phyloP scores from a whole-genome alignment of 2,888 invertebrate species.

The Cremastinae sp. region DNA sequence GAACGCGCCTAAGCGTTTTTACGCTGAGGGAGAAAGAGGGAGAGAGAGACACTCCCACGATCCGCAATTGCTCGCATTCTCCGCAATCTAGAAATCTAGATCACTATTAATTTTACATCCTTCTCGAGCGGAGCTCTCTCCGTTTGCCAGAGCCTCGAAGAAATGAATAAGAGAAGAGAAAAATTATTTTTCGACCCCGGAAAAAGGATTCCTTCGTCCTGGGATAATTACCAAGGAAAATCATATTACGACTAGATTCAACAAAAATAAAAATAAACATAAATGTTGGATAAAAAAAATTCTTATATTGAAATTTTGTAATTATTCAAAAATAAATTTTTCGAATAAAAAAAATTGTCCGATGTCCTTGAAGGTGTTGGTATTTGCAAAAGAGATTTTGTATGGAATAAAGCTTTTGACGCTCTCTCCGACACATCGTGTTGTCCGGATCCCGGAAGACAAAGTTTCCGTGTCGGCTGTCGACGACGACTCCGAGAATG shows the following conservation, averaged over 20 bases:
- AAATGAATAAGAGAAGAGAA: neutral
- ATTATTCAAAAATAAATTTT: no score
- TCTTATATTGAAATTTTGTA: no score
- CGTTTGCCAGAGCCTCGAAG: constrained; percentile 3
- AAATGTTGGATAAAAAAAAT: no score
- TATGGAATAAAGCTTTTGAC: neutral
- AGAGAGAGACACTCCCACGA: constrained; percentile 74
- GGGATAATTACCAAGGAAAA: no score
- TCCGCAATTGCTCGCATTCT: constrained; percentile 78
- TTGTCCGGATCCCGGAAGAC: constrained; percentile 35
- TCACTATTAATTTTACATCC: constrained; percentile 79
- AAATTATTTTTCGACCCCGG: neutral
- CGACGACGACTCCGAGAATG: constrained; percentile 74
- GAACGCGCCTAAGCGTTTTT: constrained; percentile 21
- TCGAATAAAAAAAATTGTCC: no score
- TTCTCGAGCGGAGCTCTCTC: constrained; percentile 56
- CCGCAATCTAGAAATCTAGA: constrained; percentile 79
- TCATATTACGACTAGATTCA: no score
- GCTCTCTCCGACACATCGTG: no score
- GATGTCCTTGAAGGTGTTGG: no score
- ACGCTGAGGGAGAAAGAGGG: neutral
- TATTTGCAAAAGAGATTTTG: neutral
- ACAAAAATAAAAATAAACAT: no score
- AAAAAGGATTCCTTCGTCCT: neutral
- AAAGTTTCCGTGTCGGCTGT: constrained; percentile 64